Conservation (phyloP, 2,797 vertebrate genomes). For the Pangasius sanitwongsei region DNA sequence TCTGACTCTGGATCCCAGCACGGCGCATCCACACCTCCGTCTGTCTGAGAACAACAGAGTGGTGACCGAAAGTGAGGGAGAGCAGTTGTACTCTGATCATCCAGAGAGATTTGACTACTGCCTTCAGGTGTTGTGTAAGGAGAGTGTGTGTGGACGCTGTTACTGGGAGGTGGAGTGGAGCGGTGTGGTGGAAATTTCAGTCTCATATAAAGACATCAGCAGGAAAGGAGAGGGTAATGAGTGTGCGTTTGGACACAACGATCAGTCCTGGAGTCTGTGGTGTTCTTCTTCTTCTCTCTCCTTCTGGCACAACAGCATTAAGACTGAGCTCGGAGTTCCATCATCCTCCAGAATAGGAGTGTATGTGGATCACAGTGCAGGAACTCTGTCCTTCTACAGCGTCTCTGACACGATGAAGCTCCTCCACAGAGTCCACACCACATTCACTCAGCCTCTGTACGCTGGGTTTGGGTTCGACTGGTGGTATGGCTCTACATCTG, state of each 20-base stretch:
- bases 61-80: not conserved
- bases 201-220: slow-evolving; percentile 7
- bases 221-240: not conserved
- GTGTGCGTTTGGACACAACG: not conserved
- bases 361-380: too few species aligned
- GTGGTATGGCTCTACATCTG: not conserved
- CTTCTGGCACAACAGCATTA: too few species aligned
- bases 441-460: not conserved
- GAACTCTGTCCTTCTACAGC: too few species aligned
- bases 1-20: slow-evolving; percentile 3
- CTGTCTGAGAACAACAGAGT: slow-evolving; percentile 19
- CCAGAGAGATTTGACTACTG: slow-evolving; percentile 4
- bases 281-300: not conserved
- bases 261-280: not conserved
- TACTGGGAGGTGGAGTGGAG: not conserved
- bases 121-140: not conserved
- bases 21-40: not conserved
- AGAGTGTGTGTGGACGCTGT: not conserved
- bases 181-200: not conserved
- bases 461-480: slow-evolving; percentile 21
- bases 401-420: too few species aligned
- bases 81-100: not conserved
- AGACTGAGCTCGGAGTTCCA: too few species aligned
- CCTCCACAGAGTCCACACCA: too few species aligned
- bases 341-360: too few species aligned